A percentile compares a stretch with the other conserved stretches of the same genome.
phyloP scores from a whole-genome alignment of 2,113 vertebrate genomes.

The Cyanocitta stelleri region DNA sequence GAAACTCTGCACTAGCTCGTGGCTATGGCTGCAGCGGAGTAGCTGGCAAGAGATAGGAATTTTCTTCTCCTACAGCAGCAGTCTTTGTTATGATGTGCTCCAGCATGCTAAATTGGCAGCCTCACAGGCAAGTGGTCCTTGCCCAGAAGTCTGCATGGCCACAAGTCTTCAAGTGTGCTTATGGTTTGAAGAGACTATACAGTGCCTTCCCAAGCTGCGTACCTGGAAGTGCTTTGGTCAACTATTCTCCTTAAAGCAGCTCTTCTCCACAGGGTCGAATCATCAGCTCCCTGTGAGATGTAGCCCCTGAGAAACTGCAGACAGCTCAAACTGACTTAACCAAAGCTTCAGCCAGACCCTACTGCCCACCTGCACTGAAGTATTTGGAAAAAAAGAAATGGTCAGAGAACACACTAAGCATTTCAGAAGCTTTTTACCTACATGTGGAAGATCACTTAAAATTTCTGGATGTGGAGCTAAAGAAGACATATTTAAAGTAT shows the following conservation, averaged over 20 bases:
- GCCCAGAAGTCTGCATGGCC: background rate
- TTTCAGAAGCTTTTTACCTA: background rate
- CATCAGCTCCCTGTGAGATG: background rate
- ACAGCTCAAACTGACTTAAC: background rate
- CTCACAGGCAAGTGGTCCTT: background rate
- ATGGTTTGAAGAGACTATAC: background rate
- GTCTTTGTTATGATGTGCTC: background rate
- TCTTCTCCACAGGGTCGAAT: constrained; percentile 9
- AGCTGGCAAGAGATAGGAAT: background rate
- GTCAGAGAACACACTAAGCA: background rate
- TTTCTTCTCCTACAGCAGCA: background rate
- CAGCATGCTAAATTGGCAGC: background rate
- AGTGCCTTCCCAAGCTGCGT: background rate
- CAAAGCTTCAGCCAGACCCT: background rate
- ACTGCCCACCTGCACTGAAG: background rate
- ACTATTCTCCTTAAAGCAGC: constrained; percentile 10
- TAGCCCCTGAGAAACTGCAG: constrained; percentile 15
- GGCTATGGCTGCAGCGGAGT: background rate
- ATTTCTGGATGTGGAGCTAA: background rate
- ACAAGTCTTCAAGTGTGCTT: background rate
- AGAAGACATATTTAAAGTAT: background rate
- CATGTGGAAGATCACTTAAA: background rate
- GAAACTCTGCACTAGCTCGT: background rate
- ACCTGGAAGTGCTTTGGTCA: constrained; percentile 32
- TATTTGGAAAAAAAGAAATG: background rate